Percentiles rank a stretch among this genome's conserved stretches.
Evolutionary conservation across 1,140 invertebrate genomes (phyloP).

Genomic region (Nephotettix cincticeps): DNA sequence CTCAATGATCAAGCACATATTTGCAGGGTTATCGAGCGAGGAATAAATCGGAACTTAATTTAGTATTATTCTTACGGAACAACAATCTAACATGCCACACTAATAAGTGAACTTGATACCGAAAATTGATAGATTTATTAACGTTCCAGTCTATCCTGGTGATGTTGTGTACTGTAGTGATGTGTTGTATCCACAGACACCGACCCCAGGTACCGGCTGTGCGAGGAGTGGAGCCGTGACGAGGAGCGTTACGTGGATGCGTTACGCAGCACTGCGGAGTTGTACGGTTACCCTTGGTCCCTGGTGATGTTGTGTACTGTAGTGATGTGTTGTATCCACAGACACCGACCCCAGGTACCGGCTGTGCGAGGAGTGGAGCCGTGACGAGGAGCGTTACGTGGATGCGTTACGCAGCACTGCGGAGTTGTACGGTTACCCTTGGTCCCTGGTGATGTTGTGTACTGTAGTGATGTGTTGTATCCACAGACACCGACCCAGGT

Average conservation of each 20-base stretch:
- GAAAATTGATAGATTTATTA: no score
- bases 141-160: no score
- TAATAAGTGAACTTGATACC: no score
- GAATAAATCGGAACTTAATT: no score
- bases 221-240: slow-evolving; percentile 42
- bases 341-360: slow-evolving; percentile 40
- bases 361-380: slow-evolving; percentile 42
- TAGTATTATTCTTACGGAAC: no score
- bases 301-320: no score
- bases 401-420: slow-evolving; percentile 43
- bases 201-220: slow-evolving; percentile 40
- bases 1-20: no score
- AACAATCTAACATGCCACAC: no score
- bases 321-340: slow-evolving; percentile 13
- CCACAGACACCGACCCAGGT: slow-evolving; percentile 39
- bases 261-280: slow-evolving; percentile 44
- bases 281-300: slow-evolving; percentile 45
- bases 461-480: no score
- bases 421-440: slow-evolving; percentile 47
- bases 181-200: slow-evolving; percentile 32
- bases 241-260: slow-evolving; percentile 45
- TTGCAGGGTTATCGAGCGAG: no score
- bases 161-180: no score
- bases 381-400: slow-evolving; percentile 45
- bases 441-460: no score